Conservation (phyloP, 2,113 vertebrate genomes). For the Penelope pileata region DNA sequence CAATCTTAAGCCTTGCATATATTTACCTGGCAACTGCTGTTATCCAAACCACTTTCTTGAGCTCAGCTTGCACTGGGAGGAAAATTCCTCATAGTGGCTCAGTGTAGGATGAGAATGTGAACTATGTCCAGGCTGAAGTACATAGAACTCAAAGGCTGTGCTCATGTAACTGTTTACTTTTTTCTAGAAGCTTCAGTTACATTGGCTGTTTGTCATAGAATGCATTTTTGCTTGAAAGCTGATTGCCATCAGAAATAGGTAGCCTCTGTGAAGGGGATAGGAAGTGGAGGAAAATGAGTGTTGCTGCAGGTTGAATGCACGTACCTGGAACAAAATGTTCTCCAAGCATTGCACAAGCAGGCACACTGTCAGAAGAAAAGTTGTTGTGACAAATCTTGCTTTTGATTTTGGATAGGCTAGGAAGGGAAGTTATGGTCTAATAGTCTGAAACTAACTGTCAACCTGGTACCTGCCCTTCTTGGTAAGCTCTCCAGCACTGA, state of each 20-base stretch:
- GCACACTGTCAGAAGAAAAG: background rate
- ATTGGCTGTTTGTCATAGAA: background rate
- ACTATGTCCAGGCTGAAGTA: slow-evolving; percentile 43
- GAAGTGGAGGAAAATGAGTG: background rate
- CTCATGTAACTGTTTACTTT: background rate
- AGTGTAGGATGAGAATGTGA: slow-evolving; percentile 56
- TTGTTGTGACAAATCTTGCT: background rate
- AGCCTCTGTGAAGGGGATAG: background rate
- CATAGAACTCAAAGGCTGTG: background rate
- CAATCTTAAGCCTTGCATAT: background rate
- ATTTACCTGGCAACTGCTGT: background rate
- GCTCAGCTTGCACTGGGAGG: background rate
- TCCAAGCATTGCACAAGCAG: background rate
- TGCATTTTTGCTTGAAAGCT: background rate
- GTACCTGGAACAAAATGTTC: background rate
- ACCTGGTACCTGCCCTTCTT: background rate
- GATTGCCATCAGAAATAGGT: background rate
- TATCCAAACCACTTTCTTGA: background rate
- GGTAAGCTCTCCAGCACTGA: background rate
- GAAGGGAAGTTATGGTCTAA: background rate
- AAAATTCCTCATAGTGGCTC: background rate
- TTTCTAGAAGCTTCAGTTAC: background rate
- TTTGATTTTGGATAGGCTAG: background rate
- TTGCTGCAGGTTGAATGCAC: background rate
- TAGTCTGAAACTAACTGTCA: background rate